Percentiles rank a stretch among this genome's conserved stretches.
Evolutionary conservation across 2,888 invertebrate species (phyloP).

Genomic region (Ornithoptera priamus): DNA sequence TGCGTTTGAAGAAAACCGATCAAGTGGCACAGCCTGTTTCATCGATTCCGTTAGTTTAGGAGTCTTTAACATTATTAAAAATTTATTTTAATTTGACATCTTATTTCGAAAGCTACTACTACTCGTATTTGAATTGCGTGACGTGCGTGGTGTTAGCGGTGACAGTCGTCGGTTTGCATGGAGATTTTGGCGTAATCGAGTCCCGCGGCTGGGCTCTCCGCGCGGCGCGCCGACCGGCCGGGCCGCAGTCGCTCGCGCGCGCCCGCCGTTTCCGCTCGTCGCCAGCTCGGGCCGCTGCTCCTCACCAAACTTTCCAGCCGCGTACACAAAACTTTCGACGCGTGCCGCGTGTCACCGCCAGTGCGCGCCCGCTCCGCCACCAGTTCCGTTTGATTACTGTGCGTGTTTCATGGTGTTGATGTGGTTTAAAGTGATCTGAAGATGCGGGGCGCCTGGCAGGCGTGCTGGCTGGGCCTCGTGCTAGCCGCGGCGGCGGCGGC

Average conservation of each 20-base stretch:
- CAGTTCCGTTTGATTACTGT: slow-evolving; percentile 44
- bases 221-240: slow-evolving; percentile 43
- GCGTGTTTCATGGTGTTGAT: slow-evolving; percentile 66
- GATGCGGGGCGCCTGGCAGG: slow-evolving; percentile 74
- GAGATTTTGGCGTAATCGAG: neutral
- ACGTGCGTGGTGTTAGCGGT: too few relatives aligned
- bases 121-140: too few relatives aligned
- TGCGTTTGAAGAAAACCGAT: too few relatives aligned
- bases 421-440: slow-evolving; percentile 65
- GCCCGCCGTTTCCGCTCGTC: slow-evolving; percentile 39
- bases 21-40: too few relatives aligned
- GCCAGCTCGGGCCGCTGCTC: slow-evolving; percentile 45
- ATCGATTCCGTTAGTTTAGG: too few relatives aligned
- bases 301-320: slow-evolving; percentile 71
- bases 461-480: slow-evolving; percentile 67
- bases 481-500: slow-evolving; percentile 60
- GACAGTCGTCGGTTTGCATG: too few relatives aligned
- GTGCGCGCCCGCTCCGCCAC: slow-evolving; percentile 39
- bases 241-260: slow-evolving; percentile 59
- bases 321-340: slow-evolving; percentile 49
- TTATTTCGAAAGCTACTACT: too few relatives aligned
- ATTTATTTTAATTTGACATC: too few relatives aligned
- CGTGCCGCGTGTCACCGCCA: slow-evolving; percentile 19
- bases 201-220: slow-evolving; percentile 47
- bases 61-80: too few relatives aligned